Conservation (phyloP, 2,113 vertebrate species). For the Tragelaphus scriptus region DNA sequence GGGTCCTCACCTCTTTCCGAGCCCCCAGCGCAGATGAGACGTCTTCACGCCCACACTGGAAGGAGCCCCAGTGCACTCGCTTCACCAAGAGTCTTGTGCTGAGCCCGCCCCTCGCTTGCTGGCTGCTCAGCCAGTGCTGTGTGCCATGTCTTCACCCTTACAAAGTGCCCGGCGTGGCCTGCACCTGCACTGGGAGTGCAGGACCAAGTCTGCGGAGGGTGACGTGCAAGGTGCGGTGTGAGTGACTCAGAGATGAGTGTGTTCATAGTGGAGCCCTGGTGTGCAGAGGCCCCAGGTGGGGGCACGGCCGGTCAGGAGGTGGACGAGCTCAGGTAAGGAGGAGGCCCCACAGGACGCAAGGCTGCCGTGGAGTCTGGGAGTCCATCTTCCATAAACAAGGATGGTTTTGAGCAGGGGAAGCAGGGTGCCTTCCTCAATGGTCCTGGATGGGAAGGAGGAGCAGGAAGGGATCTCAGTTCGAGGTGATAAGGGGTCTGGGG, state of each 20-base stretch:
- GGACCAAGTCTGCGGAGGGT: background rate
- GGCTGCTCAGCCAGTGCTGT: background rate
- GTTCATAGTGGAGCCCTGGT: background rate
- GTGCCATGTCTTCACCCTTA: background rate
- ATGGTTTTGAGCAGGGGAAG: background rate
- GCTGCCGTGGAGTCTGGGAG: background rate
- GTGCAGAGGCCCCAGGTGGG: background rate
- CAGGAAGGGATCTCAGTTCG: background rate
- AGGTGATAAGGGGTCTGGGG: background rate
- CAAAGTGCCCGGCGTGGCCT: rapidly evolving
- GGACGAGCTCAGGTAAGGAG: background rate
- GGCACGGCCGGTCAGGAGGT: background rate
- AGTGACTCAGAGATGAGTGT: background rate
- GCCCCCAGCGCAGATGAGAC: background rate
- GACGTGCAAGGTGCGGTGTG: background rate
- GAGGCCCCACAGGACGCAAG: background rate
- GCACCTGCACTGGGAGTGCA: rapidly evolving
- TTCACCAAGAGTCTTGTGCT: background rate
- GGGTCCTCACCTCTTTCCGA: background rate
- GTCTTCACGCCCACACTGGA: background rate
- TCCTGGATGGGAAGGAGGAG: background rate
- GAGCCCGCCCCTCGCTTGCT: rapidly evolving
- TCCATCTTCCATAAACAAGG: background rate
- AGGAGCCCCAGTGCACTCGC: background rate
- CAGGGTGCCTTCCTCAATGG: background rate